Conservation (phyloP, 35 echinoderm and acorn worm genomes). For the Patiria miniata region DNA sequence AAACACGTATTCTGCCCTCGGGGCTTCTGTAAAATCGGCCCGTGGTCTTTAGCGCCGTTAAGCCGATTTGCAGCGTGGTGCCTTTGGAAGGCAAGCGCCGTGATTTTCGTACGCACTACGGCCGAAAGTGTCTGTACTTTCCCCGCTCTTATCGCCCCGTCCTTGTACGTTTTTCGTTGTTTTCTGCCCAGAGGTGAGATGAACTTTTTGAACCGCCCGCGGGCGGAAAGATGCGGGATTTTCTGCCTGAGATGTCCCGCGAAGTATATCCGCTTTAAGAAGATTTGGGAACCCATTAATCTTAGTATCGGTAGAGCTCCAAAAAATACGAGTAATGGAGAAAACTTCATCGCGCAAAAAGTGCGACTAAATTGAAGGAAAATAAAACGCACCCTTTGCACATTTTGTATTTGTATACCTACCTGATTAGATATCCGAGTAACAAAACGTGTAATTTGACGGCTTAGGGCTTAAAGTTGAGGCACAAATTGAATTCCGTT, state of each 20-base stretch:
- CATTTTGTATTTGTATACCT: too few relatives aligned
- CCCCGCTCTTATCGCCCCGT: background rate
- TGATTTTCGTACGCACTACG: background rate
- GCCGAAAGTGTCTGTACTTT: slow-evolving; percentile 3
- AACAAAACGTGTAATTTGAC: too few relatives aligned
- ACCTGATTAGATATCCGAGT: too few relatives aligned
- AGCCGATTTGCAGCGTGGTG: background rate
- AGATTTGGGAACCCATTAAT: background rate
- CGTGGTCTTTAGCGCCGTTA: background rate
- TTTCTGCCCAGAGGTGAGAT: background rate
- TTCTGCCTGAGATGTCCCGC: background rate
- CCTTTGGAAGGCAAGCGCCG: background rate
- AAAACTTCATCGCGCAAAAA: too few relatives aligned
- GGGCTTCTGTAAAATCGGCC: background rate
- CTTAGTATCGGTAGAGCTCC: too few relatives aligned
- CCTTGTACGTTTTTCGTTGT: background rate
- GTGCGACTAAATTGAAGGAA: too few relatives aligned
- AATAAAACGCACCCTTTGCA: too few relatives aligned
- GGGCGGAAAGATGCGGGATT: background rate
- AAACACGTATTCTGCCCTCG: slow-evolving; percentile 12
- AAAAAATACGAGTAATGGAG: too few relatives aligned
- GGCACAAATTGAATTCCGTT: too few relatives aligned
- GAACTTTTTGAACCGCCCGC: slow-evolving; percentile 15
- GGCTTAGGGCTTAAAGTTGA: too few relatives aligned
- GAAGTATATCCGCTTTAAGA: background rate